A percentile compares a stretch with the other conserved stretches of the same genome.
These are phyloP conservation scores for Dunckerocampus dactyliophorus DNA, from an alignment of 2,113 vertebrate genomes.

Conservation along the genomic window DNA sequence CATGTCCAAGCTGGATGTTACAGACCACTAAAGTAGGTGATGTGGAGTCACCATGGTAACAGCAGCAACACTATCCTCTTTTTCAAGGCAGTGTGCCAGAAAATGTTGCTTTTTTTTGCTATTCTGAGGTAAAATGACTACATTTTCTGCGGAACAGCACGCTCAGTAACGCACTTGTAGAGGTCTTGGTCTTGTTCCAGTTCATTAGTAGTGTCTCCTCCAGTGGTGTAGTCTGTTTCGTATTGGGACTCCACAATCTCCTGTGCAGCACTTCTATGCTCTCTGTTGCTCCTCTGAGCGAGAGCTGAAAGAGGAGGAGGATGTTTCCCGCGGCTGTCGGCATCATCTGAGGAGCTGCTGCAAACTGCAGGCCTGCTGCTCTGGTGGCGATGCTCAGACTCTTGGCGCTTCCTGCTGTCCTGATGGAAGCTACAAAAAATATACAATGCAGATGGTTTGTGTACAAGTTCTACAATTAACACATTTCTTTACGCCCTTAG, in stretches of 20 bases:
- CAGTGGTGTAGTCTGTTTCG: slow-evolving; percentile 80
- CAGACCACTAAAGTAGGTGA: no score
- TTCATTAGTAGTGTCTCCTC: slow-evolving; percentile 73
- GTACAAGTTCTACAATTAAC: background rate
- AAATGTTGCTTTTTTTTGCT: background rate
- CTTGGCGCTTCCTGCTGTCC: slow-evolving; percentile 15
- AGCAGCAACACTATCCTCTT: no score
- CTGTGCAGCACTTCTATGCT: slow-evolving; percentile 21
- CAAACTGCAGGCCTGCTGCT: slow-evolving; percentile 25
- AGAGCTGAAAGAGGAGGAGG: slow-evolving; percentile 17
- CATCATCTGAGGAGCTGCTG: slow-evolving; percentile 63
- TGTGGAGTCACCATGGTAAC: no score
- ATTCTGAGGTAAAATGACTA: background rate
- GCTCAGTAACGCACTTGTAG: slow-evolving; percentile 58
- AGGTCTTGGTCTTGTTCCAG: slow-evolving; percentile 59
- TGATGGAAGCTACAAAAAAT: slow-evolving; percentile 20
- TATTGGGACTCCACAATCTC: slow-evolving; percentile 68
- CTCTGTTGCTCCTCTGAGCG: slow-evolving; percentile 7
- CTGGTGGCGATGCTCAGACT: slow-evolving; percentile 32
- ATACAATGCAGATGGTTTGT: background rate
- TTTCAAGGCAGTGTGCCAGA: no score
- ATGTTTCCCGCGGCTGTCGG: slow-evolving; percentile 35
- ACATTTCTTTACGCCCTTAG: background rate
- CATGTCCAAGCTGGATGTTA: no score
- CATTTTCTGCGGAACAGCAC: background rate